Percentiles rank a stretch among this genome's conserved stretches.
Evolutionary conservation across 1,140 invertebrate species (phyloP).

Genomic region (Scaptomyza montana): DNA sequence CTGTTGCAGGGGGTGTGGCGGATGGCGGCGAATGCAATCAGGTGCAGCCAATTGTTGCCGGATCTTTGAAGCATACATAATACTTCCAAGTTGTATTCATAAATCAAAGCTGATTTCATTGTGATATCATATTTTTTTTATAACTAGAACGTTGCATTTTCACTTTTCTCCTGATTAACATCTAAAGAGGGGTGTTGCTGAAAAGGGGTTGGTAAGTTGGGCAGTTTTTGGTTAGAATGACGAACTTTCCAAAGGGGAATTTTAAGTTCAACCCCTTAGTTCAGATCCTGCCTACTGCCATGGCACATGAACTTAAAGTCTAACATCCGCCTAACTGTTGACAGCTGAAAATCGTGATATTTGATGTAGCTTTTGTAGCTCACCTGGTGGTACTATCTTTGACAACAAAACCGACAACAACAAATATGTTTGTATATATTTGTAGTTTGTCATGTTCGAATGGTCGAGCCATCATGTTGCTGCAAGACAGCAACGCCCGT

Average conservation of each 20-base stretch:
- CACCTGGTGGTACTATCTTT: slow-evolving; percentile 47
- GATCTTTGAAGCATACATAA: slow-evolving; percentile 53
- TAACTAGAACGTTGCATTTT: slow-evolving; percentile 78
- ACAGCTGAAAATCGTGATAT: slow-evolving; percentile 79
- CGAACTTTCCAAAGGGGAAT: too few species aligned
- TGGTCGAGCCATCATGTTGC: slow-evolving; percentile 35
- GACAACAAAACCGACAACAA: slow-evolving; percentile 19
- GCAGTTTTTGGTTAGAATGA: too few species aligned
- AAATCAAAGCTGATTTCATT: slow-evolving; percentile 63
- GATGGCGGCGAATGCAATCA: slow-evolving; percentile 41
- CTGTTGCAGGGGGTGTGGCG: neutral
- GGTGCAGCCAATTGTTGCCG: slow-evolving; percentile 61
- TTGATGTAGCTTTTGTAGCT: slow-evolving; percentile 52
- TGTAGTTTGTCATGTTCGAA: slow-evolving; percentile 10
- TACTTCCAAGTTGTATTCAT: slow-evolving; percentile 4
- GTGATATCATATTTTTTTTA: slow-evolving; percentile 78
- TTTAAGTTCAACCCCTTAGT: too few species aligned
- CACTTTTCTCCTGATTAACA: slow-evolving; percentile 57
- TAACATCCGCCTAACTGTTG: slow-evolving; percentile 50
- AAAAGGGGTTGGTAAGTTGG: too few species aligned
- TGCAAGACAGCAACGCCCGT: slow-evolving; percentile 48
- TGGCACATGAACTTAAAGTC: neutral
- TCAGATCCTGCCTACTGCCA: neutral
- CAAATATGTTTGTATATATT: slow-evolving; percentile 1
- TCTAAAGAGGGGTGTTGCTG: too few species aligned